These are phyloP conservation scores for Apostichopus leukothele DNA, from an alignment of 53 echinoderm and acorn worm species.

Conservation along the genomic window DNA sequence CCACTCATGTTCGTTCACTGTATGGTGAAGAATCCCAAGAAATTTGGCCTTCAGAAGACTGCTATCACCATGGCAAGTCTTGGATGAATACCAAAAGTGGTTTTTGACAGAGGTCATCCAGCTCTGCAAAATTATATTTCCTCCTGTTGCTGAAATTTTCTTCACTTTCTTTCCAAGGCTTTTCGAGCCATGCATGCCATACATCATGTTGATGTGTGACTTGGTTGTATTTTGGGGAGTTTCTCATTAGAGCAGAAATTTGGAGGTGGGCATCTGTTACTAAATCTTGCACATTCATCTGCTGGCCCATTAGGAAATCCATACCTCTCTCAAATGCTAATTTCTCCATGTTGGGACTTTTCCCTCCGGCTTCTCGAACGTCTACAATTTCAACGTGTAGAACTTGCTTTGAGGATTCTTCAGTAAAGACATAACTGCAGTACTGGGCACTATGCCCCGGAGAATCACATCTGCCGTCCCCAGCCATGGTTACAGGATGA, in stretches of 20 bases:
- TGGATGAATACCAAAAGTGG: constrained; percentile 49
- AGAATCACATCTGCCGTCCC: too few relatives aligned
- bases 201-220: constrained; percentile 44
- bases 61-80: constrained; percentile 11
- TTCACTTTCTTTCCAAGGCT: constrained; percentile 20
- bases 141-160: constrained; percentile 14
- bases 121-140: constrained; percentile 6
- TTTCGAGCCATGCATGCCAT: constrained; percentile 43
- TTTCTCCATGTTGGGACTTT: too few relatives aligned
- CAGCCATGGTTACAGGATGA: too few relatives aligned
- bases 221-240: constrained; percentile 11
- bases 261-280: too few relatives aligned
- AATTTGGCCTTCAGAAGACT: background rate
- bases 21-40: constrained; percentile 39
- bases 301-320: too few relatives aligned
- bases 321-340: too few relatives aligned
- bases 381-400: too few relatives aligned
- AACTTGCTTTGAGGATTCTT: too few relatives aligned
- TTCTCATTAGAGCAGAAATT: constrained; percentile 48
- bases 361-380: too few relatives aligned
- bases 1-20: constrained; percentile 55
- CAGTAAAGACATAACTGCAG: too few relatives aligned
- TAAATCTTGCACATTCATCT: background rate
- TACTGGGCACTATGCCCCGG: too few relatives aligned
- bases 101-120: constrained; percentile 46